Evolutionary conservation across 2,888 invertebrate genomes (phyloP), one percentile per base, ranked within the genome.

Genomic region (Sisyra nigra): DNA sequence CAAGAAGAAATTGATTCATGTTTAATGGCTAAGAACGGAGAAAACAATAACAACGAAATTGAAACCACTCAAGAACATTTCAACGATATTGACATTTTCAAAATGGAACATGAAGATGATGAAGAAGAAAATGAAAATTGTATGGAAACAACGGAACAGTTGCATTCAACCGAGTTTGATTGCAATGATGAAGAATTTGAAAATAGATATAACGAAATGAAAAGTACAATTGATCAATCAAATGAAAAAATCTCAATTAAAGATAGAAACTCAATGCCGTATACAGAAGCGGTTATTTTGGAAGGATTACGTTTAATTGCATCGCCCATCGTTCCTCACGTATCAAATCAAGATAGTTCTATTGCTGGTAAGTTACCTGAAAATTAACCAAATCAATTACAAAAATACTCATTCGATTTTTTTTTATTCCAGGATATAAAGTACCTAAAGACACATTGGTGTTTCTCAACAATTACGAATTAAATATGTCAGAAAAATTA

Each of bases 281-380:
- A 74, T 53, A 71, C 71, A 0, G 73, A 76, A 53, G 72, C 74
- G 1, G 65, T 69, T 5, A 63, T 77, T 40, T 64, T 71, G 50
- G 78, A 79, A 57, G 66, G 73, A 0, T 65, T 77, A n/a, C 60
- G 78, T 43, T 53, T 73, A 38, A 72, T 76, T 44, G 69, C 76
- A 4, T 77, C 77, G 10, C 78, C 78, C 0, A 77, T 79, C 42
- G 76, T 79, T 0, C 79, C 79, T 0, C 73, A 78, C 52, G 75
- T 77, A 1, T 71, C 78, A 11, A 75, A 68, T 47, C 68, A 69
- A 48, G 68, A 75, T 48, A 74, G 73, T 47, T 66, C 69, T 3
- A 63, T 79, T 48, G 68, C 66, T 52, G 76, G 76, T 76, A 60
- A 63, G 60, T 55, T 37, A 37, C 15, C 1, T 15, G 9, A 10